Evolutionary conservation across 2,888 invertebrate species (phyloP), one percentile per base, ranked within the genome.

Genomic region (Catotricha subobsoleta): DNA sequence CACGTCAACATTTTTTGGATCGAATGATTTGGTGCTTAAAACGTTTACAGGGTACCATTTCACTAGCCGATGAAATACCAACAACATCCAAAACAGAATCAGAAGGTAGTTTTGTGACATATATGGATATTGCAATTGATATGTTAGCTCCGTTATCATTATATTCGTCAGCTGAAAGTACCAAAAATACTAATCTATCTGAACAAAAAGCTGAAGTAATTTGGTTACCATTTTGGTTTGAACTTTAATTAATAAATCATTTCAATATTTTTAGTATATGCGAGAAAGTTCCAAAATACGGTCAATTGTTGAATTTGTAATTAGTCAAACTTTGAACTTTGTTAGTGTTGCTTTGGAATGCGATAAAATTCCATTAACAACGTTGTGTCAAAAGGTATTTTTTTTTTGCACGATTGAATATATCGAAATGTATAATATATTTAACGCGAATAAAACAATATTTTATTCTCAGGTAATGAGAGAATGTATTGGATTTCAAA

Each of bases 21-120:
- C 55, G 62, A 9, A 57, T 61, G 6, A 41, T 52, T 2, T 59
- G 56, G 51, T 62, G 62, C 37, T 48, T 61, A 2, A 52, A 53
- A 19, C 52, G 55, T 1, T 45, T 62, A 10, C 50, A 52, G 37
- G 44, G 43, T 3, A 31, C 30, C 5, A 16, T 37, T 8, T 29
- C 34, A n/a, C 19, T 19, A 15, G 23, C 29, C 4, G 29, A 35
- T 6, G 40, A 40, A 33, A 43, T 30, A 35, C 29, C 5, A 12
- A 35, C 6, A 37, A 46, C 15, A 39, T 49, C 2, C 28, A 10
- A 28, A 44, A 15, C 30, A 38, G 47, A 29, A 35, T 44, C 43
- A 1, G 53, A 53, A 16, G 48, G 46, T 1, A 55, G 54, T 7
- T 60, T 58, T 35, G 49, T 58, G 0, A 49, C 49, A 10, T 44